Base-by-base conservation (phyloP, 2,797 vertebrate genomes). In the Hypotaenidia okinawae region DNA sequence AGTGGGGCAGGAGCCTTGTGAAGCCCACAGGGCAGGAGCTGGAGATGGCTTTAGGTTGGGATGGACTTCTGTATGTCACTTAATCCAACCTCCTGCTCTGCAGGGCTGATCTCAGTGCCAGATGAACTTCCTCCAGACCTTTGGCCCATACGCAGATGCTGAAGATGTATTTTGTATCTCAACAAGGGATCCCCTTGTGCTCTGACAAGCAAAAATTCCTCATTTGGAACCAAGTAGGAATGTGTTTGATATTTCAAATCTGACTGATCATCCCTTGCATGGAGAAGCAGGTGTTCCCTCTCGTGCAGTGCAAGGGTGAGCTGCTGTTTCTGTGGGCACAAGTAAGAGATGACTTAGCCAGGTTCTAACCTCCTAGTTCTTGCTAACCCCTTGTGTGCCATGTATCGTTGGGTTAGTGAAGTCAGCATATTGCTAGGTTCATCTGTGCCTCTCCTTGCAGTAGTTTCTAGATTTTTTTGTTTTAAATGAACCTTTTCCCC, bases 51-150 rank as follows among this genome's bases (percentile, higher is more conserved):
- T 39, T 45, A 37, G n/a, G 39, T 8, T 80, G 79, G 33, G 70
- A 87, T 32, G 24, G 49, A 24, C 25, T n/a, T 74, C 43, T 70
- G 74, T 37, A 73, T 72, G 32, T 63, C 35, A 35, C 47, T 57
- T 41, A 16, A 21, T 74, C 33, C 61, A 58, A 4, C 28, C 52
- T 62, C 41, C 43, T 89, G 47, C 73, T 89, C 24, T 69, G 69
- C 66, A 84, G 57, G 52, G 49, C 77, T 67, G 66, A 35, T 35
- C 59, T 30, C 69, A 57, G 62, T 81, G 58, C 24, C 55, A 28
- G 39, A 16, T 22, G 66, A 59, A 4, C 28, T 63, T 16, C 3
- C 52, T 75, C 23, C 37, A 0, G 0, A 32, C 27, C 39, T 61
- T 37, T 41, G 62, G 51, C 62, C 47, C 30, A 16, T 9, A 5